Percentiles rank a stretch among this genome's conserved stretches.
Conservation (phyloP, 1,140 invertebrate species). For the Myzus persicae region DNA sequence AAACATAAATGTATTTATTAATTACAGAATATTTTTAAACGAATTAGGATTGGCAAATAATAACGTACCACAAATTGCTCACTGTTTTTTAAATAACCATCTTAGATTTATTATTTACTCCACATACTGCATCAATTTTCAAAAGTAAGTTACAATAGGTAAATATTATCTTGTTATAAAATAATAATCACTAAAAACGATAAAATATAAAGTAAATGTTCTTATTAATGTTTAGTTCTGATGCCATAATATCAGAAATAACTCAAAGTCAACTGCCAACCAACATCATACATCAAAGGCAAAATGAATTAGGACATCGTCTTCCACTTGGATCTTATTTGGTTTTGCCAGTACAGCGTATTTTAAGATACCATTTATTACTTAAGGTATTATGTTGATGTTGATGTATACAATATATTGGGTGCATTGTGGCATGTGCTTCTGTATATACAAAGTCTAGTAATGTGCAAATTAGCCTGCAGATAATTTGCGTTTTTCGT, state of each 20-base stretch:
- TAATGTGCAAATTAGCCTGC: too few relatives aligned
- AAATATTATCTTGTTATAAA: neutral
- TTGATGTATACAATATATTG: neutral
- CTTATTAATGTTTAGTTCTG: constrained; percentile 17
- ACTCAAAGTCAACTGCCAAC: neutral
- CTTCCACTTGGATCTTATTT: constrained; percentile 49
- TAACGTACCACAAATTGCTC: constrained; percentile 12
- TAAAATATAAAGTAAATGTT: neutral
- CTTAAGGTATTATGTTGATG: constrained; percentile 10
- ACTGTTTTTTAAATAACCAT: constrained; percentile 47
- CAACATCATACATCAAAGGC: constrained; percentile 42
- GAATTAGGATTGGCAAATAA: neutral
- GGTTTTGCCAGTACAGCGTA: constrained; percentile 27
- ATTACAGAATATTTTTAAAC: constrained; percentile 40
- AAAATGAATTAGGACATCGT: constrained; percentile 52
- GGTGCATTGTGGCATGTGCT: too few relatives aligned
- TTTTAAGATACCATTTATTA: constrained; percentile 50
- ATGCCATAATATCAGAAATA: constrained; percentile 35
- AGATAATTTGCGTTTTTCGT: too few relatives aligned
- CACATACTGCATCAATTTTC: constrained; percentile 43
- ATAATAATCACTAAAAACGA: neutral
- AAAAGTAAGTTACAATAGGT: constrained; percentile 27
- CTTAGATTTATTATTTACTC: constrained; percentile 39
- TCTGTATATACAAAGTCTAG: too few relatives aligned
- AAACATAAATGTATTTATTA: neutral